Conservation (phyloP, 2,888 invertebrate genomes). For the Acronicta psi region DNA sequence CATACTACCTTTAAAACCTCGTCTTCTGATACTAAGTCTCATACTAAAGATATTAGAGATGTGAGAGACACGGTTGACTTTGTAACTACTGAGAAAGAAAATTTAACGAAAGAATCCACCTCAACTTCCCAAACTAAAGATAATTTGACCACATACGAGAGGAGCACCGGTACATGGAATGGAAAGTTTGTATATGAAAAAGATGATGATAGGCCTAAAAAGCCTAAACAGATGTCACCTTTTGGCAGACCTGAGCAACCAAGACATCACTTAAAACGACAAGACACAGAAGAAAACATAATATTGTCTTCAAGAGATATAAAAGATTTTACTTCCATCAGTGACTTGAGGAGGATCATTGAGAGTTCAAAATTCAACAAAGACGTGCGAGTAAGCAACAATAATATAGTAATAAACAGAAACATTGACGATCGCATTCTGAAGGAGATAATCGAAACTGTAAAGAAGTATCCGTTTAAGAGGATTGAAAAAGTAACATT, state of each 20-base stretch:
- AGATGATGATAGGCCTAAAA: slow-evolving; percentile 80
- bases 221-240: slow-evolving; percentile 81
- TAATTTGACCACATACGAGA: slow-evolving; percentile 80
- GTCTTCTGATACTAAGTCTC: slow-evolving; percentile 68
- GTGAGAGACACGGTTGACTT: slow-evolving; percentile 76
- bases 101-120: slow-evolving; percentile 80
- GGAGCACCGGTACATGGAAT: slow-evolving; percentile 88
- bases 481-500: slow-evolving; percentile 87
- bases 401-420: slow-evolving; percentile 84
- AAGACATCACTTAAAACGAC: slow-evolving; percentile 81
- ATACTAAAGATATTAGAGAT: slow-evolving; percentile 69
- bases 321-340: slow-evolving; percentile 85
- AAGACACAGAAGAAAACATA: slow-evolving; percentile 85
- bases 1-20: slow-evolving; percentile 66
- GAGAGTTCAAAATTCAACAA: slow-evolving; percentile 81
- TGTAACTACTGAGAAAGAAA: slow-evolving; percentile 83
- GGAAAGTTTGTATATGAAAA: slow-evolving; percentile 88
- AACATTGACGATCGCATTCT: slow-evolving; percentile 83
- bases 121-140: slow-evolving; percentile 79
- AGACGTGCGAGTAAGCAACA: slow-evolving; percentile 83
- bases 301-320: slow-evolving; percentile 85
- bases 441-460: slow-evolving; percentile 85
- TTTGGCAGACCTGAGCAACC: slow-evolving; percentile 82
- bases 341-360: slow-evolving; percentile 83
- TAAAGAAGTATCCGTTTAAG: slow-evolving; percentile 86